phyloP scores from a whole-genome alignment of 2,113 vertebrate genomes.

The Odocoileus virginianus region DNA sequence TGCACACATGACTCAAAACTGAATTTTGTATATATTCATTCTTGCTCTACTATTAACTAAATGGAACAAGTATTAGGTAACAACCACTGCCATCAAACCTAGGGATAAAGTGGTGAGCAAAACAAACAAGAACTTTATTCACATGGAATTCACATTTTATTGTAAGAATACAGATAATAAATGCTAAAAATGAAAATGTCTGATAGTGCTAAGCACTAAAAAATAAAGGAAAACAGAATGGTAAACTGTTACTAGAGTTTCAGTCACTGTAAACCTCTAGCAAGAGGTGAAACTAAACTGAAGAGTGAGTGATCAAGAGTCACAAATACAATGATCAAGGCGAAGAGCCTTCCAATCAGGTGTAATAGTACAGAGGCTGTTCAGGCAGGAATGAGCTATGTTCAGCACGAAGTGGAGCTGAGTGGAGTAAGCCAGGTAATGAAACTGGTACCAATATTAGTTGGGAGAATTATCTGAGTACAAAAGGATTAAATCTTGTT shows the following conservation, averaged over 20 bases:
- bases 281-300: background rate
- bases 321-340: background rate
- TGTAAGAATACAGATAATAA: background rate
- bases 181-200: background rate
- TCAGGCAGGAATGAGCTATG: background rate
- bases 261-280: background rate
- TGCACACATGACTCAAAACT: background rate
- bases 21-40: background rate
- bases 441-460: background rate
- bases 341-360: background rate
- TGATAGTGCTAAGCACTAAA: background rate
- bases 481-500: background rate
- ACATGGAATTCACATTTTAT: background rate
- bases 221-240: background rate
- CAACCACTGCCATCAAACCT: background rate
- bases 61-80: background rate
- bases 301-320: background rate
- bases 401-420: background rate
- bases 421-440: background rate
- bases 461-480: background rate
- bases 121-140: background rate
- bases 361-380: background rate
- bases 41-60: background rate
- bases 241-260: background rate
- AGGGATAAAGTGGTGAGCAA: background rate